A percentile compares a stretch with the other conserved stretches of the same genome.
phyloP scores from a whole-genome alignment of 2,888 invertebrate genomes.

The Eucriotettix oculatus region DNA sequence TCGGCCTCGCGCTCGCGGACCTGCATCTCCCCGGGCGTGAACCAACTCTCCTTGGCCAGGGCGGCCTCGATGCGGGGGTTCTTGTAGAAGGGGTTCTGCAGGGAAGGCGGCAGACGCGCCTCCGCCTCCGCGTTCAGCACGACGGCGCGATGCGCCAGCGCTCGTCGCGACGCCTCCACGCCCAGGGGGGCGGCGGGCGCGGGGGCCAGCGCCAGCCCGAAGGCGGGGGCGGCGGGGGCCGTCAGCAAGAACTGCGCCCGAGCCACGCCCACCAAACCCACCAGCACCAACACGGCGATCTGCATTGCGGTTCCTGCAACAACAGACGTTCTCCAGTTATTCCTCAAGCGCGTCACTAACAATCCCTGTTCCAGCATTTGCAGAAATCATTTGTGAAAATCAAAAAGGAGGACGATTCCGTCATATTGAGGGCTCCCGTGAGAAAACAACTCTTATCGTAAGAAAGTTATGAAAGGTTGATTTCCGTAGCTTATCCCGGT shows the following conservation, averaged over 20 bases:
- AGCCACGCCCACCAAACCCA: not conserved
- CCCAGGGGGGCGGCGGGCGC: not conserved
- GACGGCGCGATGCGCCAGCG: conserved; percentile 50
- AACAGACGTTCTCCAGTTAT: too few relatives aligned
- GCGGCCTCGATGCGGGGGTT: conserved; percentile 56
- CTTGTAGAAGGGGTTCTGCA: conserved; percentile 57
- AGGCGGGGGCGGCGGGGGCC: not conserved
- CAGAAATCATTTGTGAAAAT: too few relatives aligned
- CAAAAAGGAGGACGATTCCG: too few relatives aligned
- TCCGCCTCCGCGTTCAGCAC: conserved; percentile 54
- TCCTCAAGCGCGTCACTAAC: too few relatives aligned
- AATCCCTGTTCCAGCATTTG: too few relatives aligned
- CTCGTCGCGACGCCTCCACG: not conserved
- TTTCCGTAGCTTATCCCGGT: too few relatives aligned
- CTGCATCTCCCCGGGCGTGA: conserved; percentile 58
- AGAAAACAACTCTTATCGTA: too few relatives aligned
- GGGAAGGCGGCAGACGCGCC: conserved; percentile 48
- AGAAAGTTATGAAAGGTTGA: too few relatives aligned
- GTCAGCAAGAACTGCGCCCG: not conserved
- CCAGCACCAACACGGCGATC: not conserved
- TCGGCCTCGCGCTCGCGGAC: conserved; percentile 65
- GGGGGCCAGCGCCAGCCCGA: not conserved
- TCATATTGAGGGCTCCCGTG: too few relatives aligned
- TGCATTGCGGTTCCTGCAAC: not conserved
- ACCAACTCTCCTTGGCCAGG: conserved; percentile 64